Evolutionary conservation across 2,888 invertebrate species (phyloP), one percentile per base, ranked within the genome.

Genomic region (Spodoptera littoralis): DNA sequence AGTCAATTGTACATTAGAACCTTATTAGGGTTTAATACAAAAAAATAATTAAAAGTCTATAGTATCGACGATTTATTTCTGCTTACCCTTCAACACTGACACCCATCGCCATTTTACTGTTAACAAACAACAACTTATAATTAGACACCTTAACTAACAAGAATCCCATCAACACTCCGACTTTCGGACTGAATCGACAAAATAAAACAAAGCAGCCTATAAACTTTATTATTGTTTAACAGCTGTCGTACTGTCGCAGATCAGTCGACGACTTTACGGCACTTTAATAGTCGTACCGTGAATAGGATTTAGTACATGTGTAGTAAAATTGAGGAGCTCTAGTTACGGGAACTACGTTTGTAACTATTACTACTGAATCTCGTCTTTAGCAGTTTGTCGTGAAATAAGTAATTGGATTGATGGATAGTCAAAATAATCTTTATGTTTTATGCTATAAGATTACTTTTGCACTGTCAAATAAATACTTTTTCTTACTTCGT

Each of bases 191-290:
- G n/a, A 64, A 45, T 55, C 52, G 41, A 24, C 8, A 43, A 60
- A 60, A 52, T 27, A 70, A 65, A 66, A 66, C 52, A 66, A n/a
- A 69, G 55, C 45, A 47, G 42, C 11, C 55, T 50, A 66, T 73
- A 70, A 73, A 73, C 36, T 73, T 73, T 73, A 73, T 63, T 58
- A 58, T 70, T 73, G 60, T 66, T 70, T 66, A 50, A 66, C 73
- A 73, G 60, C 70, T 70, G 73, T 73, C 60, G 45, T 69, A 57
- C 53, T 52, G 66, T 73, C 60, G 62, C 55, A 47, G 62, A 73
- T 73, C 62, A 63, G 70, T 56, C 24, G 55, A 58, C 60, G 51
- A 48, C 56, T 73, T 73, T 66, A 73, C 70, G 60, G 60, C 43
- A 13, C 41, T 73, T 73, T 73, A 59, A 73, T 59, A 58, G 70